These are phyloP conservation scores for Holocentrus rufus DNA, from an alignment of 2,797 vertebrate species.

Conservation along the genomic window DNA sequence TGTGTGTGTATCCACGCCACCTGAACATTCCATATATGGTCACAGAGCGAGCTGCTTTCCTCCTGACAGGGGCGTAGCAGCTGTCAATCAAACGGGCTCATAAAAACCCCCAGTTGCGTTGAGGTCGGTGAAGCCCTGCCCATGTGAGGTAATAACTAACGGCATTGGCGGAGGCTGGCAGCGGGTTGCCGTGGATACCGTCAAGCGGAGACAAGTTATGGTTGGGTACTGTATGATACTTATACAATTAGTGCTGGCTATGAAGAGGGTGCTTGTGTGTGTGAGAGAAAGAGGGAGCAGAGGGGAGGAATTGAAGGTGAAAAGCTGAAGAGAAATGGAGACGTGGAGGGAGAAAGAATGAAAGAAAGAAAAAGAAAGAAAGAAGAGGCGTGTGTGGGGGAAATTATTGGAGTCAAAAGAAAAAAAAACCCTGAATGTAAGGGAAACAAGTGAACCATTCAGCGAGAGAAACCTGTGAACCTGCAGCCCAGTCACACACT, in stretches of 20 bases:
- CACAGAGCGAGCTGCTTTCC: neutral
- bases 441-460: too few relatives aligned
- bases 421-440: neutral
- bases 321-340: too few relatives aligned
- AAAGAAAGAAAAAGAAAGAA: neutral
- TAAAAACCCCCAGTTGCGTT: constrained; percentile 38
- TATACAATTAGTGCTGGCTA: neutral
- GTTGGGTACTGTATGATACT: neutral
- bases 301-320: neutral
- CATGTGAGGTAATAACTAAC: constrained; percentile 16
- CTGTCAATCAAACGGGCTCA: constrained; percentile 47
- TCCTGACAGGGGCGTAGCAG: constrained; percentile 18
- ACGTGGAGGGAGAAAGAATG: neutral
- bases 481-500: neutral
- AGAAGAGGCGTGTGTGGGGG: neutral
- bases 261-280: neutral
- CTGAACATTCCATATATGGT: constrained; percentile 47
- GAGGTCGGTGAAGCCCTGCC: constrained; percentile 24
- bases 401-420: too few relatives aligned
- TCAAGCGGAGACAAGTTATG: constrained; percentile 37
- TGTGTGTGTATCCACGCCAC: constrained; percentile 2
- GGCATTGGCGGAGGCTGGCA: neutral
- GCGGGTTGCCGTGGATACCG: constrained; percentile 39
- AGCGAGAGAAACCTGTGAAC: neutral
- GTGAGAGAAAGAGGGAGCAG: neutral